Evolutionary conservation across 2,797 vertebrate species (phyloP).

Genomic region (Sebastolobus alascanus): DNA sequence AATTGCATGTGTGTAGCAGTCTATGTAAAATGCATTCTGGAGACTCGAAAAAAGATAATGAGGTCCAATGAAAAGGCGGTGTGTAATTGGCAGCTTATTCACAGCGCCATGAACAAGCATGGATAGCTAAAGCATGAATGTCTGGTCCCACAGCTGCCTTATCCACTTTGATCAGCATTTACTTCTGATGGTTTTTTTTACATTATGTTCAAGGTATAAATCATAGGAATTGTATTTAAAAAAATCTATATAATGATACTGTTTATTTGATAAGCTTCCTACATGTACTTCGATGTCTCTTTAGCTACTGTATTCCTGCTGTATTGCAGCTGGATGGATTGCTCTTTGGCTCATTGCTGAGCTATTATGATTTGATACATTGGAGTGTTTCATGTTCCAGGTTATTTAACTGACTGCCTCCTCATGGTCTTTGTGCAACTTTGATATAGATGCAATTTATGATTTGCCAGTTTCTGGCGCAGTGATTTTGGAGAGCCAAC

Average conservation of each 20-base stretch:
- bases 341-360: constrained; percentile 46
- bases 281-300: constrained; percentile 29
- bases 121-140: constrained; percentile 23
- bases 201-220: constrained; percentile 9
- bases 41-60: constrained; percentile 52
- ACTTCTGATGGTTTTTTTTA: constrained; percentile 22
- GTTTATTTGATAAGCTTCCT: constrained; percentile 9
- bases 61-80: constrained; percentile 51
- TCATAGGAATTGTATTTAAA: constrained; percentile 9
- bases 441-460: constrained; percentile 45
- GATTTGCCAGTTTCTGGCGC: constrained; percentile 27
- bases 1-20: constrained; percentile 63
- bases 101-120: constrained; percentile 46
- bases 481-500: constrained; percentile 27
- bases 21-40: constrained; percentile 57
- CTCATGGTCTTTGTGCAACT: constrained; percentile 33
- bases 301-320: constrained; percentile 7
- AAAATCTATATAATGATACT: neutral
- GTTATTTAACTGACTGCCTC: constrained; percentile 43
- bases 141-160: constrained; percentile 30
- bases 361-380: constrained; percentile 43
- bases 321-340: constrained; percentile 31
- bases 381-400: constrained; percentile 46
- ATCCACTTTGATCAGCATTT: constrained; percentile 30
- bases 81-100: constrained; percentile 64